Evolutionary conservation across 2,888 invertebrate species (phyloP), one percentile per base, ranked within the genome.

Genomic region (Seladonia tumulorum): DNA sequence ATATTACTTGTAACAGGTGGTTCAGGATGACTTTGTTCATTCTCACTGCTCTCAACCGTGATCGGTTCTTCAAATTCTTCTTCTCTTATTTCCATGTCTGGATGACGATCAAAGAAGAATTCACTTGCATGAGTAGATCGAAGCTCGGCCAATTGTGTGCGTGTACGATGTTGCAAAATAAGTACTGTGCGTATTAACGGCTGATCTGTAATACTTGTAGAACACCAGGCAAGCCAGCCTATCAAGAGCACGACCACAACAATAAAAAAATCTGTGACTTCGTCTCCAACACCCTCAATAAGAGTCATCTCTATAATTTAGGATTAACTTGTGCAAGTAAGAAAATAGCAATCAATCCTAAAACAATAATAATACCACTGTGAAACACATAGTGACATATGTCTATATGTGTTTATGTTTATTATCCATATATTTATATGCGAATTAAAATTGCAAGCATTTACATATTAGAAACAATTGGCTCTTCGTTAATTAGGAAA

Each of bases 271-370:
- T 98, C 96, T 75, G 97, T 96, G 86, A 98, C 98, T 96, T 98
- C 98, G 95, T 98, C 98, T 42, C 98, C 98, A 82, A 98, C 96
- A 73, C 98, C 98, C 94, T 98, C 98, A 91, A 98, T 97, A 93
- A 98, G 95, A 91, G 97, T 95, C 97, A 98, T 97, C 92, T 94
- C 96, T 93, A 75, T 81, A 78, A 82, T 79, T 47, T 81, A 53
- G 29, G 29, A 79, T 82, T 77, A 57, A 75, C 66, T 68, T 83
- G 68, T 39, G 60, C 18, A 68, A 76, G 81, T 63, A 60, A 63
- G 35, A 57, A 49, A 63, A 71, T n/a, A 68, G 57, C 70, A 53
- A 70, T 42, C 70, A 42, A 39, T 60, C 53, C 18, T 74, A 29
- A 22, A 47, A 39, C 22, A 57, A 49, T n/a, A 77, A 29, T 75